Conservation (phyloP, 1,140 invertebrate species). For the Musca domestica region DNA sequence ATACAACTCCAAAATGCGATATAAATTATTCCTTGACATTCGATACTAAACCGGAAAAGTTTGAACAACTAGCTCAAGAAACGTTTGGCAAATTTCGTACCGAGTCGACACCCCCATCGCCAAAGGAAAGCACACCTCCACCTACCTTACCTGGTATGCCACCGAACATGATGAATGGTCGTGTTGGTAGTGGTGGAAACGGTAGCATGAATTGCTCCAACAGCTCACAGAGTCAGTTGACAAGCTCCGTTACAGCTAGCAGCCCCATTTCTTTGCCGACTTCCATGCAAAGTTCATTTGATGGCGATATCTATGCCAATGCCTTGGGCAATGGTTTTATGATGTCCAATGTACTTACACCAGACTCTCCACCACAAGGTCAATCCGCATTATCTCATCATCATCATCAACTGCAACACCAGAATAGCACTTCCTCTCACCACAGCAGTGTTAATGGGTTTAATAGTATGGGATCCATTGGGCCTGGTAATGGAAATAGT, state of each 20-base stretch:
- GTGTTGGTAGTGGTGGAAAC: constrained; percentile 20
- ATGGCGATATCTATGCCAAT: constrained; percentile 58
- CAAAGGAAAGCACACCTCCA: constrained; percentile 38
- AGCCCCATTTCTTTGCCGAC: constrained; percentile 67
- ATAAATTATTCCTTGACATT: constrained; percentile 77
- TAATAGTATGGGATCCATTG: constrained; percentile 15
- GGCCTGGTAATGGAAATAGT: constrained; percentile 12
- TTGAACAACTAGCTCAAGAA: constrained; percentile 69
- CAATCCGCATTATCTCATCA: constrained; percentile 47
- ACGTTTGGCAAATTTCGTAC: constrained; percentile 71
- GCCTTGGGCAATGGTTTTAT: constrained; percentile 52
- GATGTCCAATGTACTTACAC: constrained; percentile 55
- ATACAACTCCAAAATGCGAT: constrained; percentile 76
- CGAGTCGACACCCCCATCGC: constrained; percentile 54
- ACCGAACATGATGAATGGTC: constrained; percentile 25
- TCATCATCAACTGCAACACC: constrained; percentile 36
- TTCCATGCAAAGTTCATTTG: constrained; percentile 75
- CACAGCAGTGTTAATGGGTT: constrained; percentile 19
- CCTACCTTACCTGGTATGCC: constrained; percentile 35
- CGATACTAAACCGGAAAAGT: constrained; percentile 74
- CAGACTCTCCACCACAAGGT: constrained; percentile 48
- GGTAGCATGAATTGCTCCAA: constrained; percentile 16
- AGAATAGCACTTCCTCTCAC: constrained; percentile 21
- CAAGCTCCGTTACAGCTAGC: constrained; percentile 57
- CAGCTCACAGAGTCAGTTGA: constrained; percentile 27